A percentile compares a stretch with the other conserved stretches of the same genome.
Conservation (phyloP, 1,140 invertebrate species). For the Drosophila paulistorum region DNA sequence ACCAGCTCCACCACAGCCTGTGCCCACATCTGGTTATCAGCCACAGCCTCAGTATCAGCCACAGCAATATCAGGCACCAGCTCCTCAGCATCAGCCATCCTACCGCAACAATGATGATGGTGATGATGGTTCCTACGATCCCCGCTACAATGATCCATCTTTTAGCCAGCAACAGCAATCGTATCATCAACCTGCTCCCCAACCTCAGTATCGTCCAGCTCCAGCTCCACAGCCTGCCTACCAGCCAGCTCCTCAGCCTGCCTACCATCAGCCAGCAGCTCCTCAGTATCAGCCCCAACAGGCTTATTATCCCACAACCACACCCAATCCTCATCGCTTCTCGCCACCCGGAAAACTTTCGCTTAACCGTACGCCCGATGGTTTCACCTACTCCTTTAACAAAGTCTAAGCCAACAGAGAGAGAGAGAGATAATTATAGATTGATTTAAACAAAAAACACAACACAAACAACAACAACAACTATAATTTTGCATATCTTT, state of each 20-base stretch:
- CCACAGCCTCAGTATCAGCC: slow-evolving; percentile 83
- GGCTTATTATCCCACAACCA: slow-evolving; percentile 85
- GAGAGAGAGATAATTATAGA: slow-evolving; percentile 60
- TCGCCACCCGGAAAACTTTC: slow-evolving; percentile 92
- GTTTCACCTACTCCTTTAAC: slow-evolving; percentile 92
- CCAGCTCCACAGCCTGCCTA: slow-evolving; percentile 82
- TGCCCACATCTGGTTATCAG: slow-evolving; percentile 84
- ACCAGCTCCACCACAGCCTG: slow-evolving; percentile 85
- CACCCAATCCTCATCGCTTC: slow-evolving; percentile 88
- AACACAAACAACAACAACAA: slow-evolving; percentile 11
- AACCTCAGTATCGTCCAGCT: slow-evolving; percentile 57
- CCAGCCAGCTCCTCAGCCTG: slow-evolving; percentile 80
- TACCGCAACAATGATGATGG: slow-evolving; percentile 83
- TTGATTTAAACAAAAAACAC: slow-evolving; percentile 42
- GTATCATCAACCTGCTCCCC: slow-evolving; percentile 72
- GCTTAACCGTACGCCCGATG: slow-evolving; percentile 92
- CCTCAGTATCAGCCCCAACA: slow-evolving; percentile 75
- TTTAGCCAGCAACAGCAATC: slow-evolving; percentile 79
- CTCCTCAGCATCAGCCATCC: slow-evolving; percentile 75
- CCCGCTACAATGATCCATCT: slow-evolving; percentile 79
- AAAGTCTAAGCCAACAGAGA: slow-evolving; percentile 83
- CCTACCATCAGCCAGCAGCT: slow-evolving; percentile 79
- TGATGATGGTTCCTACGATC: slow-evolving; percentile 85
- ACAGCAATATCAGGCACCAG: slow-evolving; percentile 73
- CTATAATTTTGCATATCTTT: slow-evolving; percentile 24